Conservation (phyloP, 2,888 invertebrate species). For the Nephrotoma appendiculata region DNA sequence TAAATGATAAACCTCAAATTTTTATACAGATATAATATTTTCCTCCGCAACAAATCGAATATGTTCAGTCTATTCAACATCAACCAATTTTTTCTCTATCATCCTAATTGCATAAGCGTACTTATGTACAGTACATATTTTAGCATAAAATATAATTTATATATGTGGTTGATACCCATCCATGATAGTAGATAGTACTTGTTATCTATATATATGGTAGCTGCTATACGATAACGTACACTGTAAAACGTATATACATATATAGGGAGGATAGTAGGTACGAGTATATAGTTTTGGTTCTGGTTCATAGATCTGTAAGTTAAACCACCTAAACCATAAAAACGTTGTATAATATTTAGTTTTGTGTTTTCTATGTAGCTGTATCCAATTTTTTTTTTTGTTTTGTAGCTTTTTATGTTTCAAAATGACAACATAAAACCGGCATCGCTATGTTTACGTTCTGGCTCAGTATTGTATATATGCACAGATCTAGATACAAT, state of each 20-base stretch:
- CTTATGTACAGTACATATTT: neutral
- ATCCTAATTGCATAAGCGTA: neutral
- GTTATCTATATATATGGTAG: neutral
- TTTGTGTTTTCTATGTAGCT: neutral
- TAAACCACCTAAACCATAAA: neutral
- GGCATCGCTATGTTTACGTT: neutral
- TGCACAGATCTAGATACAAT: neutral
- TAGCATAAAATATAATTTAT: neutral
- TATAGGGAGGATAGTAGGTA: neutral
- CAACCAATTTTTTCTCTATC: neutral
- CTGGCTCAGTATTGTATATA: neutral
- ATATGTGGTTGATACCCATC: neutral
- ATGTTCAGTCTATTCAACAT: neutral
- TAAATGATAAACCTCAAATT: neutral
- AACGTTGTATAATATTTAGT: neutral
- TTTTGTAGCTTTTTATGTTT: neutral
- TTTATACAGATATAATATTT: neutral
- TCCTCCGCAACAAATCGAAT: neutral
- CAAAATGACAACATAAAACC: neutral
- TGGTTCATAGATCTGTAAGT: neutral
- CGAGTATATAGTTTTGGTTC: neutral
- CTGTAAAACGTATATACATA: neutral
- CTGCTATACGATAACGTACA: neutral
- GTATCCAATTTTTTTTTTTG: neutral
- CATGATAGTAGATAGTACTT: neutral